phyloP scores from a whole-genome alignment of 2,888 invertebrate species.

The Euphydryas editha region DNA sequence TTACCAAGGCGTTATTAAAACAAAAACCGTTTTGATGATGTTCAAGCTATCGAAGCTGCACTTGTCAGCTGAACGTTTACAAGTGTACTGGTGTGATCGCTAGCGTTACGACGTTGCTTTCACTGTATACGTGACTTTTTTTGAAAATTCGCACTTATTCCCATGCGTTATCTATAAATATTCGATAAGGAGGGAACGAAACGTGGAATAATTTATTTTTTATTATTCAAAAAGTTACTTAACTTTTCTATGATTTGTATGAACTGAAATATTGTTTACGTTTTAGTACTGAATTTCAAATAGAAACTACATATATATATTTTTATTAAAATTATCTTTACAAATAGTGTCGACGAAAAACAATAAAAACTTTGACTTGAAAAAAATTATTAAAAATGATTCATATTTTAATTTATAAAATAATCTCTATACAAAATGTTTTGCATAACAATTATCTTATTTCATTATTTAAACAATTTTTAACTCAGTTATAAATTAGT shows the following conservation, averaged over 20 bases:
- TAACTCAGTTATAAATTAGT: too few species aligned
- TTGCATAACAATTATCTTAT: too few species aligned
- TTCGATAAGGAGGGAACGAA: constrained; percentile 30
- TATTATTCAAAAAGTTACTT: neutral
- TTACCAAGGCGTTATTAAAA: neutral
- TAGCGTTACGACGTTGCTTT: constrained; percentile 33
- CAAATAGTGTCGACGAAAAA: too few species aligned
- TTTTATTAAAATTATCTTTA: too few species aligned
- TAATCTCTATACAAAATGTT: too few species aligned
- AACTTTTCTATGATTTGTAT: neutral
- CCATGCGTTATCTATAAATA: constrained; percentile 28
- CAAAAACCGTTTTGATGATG: neutral
- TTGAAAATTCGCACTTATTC: constrained; percentile 37
- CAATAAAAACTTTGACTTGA: too few species aligned
- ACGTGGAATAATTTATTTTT: neutral
- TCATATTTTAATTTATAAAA: too few species aligned
- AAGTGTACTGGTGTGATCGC: constrained; percentile 13
- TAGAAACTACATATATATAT: too few species aligned
- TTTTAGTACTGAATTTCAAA: neutral
- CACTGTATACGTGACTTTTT: constrained; percentile 41
- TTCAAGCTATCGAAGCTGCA: constrained; percentile 7
- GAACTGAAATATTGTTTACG: neutral
- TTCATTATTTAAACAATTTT: too few species aligned
- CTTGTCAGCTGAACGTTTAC: constrained; percentile 18
- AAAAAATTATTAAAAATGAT: too few species aligned